Base-by-base conservation (phyloP, 2,888 invertebrate genomes). In the Himalopsyche japonica region DNA sequence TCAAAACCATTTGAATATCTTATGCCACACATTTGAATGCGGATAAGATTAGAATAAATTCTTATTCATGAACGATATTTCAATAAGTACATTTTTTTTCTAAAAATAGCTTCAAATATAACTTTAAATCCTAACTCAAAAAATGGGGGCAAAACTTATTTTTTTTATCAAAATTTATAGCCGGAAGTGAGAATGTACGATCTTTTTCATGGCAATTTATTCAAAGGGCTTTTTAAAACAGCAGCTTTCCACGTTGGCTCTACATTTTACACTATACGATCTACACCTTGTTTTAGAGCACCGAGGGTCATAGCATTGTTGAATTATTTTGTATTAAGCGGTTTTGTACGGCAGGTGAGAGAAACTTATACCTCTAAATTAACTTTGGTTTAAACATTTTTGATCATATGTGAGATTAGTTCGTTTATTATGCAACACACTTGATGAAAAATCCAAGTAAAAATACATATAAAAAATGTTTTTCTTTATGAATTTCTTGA, bases 301-400 rank as follows among this genome's bases (percentile, higher is more conserved):
- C 77, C 37, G 6, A 7, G 20, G 37, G 77, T 43, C 77, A 43
- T n/a, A n/a, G 34, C 34, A 77, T 77, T 77, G 77, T 77, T 77
- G 80, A 83, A 80, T 83, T 83, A 83, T 80, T 83, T 34, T 48
- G 70, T 80, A 76, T 80, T 83, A 80, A 80, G 79, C 79, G 77
- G 24, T 43, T 20, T 43, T 24, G 43, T 43, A 18, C 37, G 34
- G 37, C 77, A 77, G 77, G n/a, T 77, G 77, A 34, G 77, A 20
- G 77, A 77, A 77, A 77, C 37, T 43, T 2, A 12, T 43, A 43
- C 15, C 76, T 34, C 70, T 3, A 24, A 30, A 24, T 20, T 27
- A 70, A 70, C 10, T 70, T 30, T 43, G 12, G 15, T 15, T 43
- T 43, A 43, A 43, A 15, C 15, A 43, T 43, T 43, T 12, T 43